phyloP scores from a whole-genome alignment of 2,113 vertebrate species.

The Dasyornis broadbenti region DNA sequence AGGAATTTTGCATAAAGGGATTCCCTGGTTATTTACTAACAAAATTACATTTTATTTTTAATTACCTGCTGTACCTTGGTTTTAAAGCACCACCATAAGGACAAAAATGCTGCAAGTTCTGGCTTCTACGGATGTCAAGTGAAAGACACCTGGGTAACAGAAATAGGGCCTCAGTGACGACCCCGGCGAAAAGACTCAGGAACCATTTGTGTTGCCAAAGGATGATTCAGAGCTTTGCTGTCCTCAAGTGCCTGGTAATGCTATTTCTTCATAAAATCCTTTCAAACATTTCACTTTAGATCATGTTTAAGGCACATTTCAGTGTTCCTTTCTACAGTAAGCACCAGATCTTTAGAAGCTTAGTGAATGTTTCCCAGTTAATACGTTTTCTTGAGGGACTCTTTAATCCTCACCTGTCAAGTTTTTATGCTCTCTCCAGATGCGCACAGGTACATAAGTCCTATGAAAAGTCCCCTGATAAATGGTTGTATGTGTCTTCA shows the following conservation, averaged over 20 bases:
- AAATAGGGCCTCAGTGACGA: not conserved
- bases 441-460: not conserved
- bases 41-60: not conserved
- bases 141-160: not conserved
- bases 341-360: not conserved
- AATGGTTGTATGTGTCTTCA: not conserved
- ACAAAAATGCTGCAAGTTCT: not conserved
- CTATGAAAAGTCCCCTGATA: not conserved
- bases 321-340: not conserved
- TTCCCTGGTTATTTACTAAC: not conserved
- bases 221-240: not conserved
- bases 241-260: not conserved
- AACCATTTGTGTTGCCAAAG: not conserved
- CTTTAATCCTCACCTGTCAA: not conserved
- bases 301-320: not conserved
- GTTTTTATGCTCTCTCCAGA: not conserved
- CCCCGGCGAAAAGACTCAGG: not conserved
- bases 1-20: not conserved
- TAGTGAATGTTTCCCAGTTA: not conserved
- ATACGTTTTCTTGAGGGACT: not conserved
- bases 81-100: not conserved
- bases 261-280: not conserved
- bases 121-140: not conserved
- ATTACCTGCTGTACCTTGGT: not conserved
- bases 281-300: not conserved